Evolutionary conservation across 2,888 invertebrate species (phyloP), one percentile per base, ranked within the genome.

Genomic region (Ochropleura plecta): DNA sequence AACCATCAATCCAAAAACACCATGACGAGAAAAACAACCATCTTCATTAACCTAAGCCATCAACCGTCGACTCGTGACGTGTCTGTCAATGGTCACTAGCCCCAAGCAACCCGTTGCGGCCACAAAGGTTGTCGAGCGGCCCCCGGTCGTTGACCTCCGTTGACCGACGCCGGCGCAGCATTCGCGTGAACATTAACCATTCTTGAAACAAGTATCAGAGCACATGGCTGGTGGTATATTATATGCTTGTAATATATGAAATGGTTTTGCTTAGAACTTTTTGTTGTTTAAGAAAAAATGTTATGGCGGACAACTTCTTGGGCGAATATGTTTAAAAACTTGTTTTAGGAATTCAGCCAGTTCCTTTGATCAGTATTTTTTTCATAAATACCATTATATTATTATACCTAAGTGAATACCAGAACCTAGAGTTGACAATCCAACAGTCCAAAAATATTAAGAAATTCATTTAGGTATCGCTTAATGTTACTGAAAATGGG

Each of bases 81-180:
- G 69, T 86, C 82, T 82, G 84, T 82, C 88, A 90, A 89, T 91
- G 91, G 91, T 88, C 75, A 88, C 88, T 83, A 77, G 84, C 77
- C 71, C 76, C 79, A 82, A 89, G 88, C 91, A 92, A 92, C 92
- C 91, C 93, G 94, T 91, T 90, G 92, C 86, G 91, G 89, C 92
- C 88, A 92, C 93, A 94, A 93, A 95, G 95, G 95, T 95, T 94
- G 94, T 91, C 91, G 91, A 91, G 93, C 92, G 92, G 92, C 90
- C 91, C 78, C 90, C 86, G 95, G 94, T 92, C 94, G 83, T 84
- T 84, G 94, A 95, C 94, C 94, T 90, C 89, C 85, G 83, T 91
- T 94, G 95, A 95, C 95, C 95, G 94, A 88, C 94, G 95, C 94
- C 89, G 83, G 95, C 95, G 94, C 95, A 94, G 88, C 92, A 90